phyloP scores from a whole-genome alignment of 2,888 invertebrate genomes.

The Cyaniris semiargus region DNA sequence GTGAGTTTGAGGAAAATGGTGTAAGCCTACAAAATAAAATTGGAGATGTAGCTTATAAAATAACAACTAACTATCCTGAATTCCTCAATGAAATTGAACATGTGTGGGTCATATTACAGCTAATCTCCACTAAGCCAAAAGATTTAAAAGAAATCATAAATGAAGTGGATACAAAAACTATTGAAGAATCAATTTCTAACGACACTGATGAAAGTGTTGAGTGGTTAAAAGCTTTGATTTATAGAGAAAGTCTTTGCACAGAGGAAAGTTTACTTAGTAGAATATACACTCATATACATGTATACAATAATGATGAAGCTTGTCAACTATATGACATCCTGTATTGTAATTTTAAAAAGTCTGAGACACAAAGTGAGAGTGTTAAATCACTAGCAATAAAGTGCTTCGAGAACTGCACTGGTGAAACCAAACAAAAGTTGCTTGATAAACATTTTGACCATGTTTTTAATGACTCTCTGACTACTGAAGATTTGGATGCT shows the following conservation, averaged over 20 bases:
- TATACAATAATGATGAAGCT: constrained; percentile 54
- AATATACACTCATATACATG: constrained; percentile 50
- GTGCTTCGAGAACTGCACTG: constrained; percentile 55
- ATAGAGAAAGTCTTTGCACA: constrained; percentile 56
- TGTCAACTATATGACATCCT: constrained; percentile 52
- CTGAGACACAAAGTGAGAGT: constrained; percentile 47
- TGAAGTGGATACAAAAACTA: constrained; percentile 49
- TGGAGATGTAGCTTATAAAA: constrained; percentile 62
- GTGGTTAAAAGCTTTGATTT: constrained; percentile 62
- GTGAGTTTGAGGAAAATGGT: constrained; percentile 63
- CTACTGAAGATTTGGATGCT: constrained; percentile 50
- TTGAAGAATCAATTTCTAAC: constrained; percentile 56
- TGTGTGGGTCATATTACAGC: constrained; percentile 59
- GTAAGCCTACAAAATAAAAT: constrained; percentile 64
- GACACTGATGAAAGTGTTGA: constrained; percentile 49
- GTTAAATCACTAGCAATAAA: constrained; percentile 52
- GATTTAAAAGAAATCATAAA: constrained; percentile 60
- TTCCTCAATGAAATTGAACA: constrained; percentile 54
- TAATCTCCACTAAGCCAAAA: constrained; percentile 61
- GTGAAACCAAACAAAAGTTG: constrained; percentile 52
- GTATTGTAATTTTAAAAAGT: constrained; percentile 46
- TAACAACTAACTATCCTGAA: constrained; percentile 49
- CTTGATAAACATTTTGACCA: constrained; percentile 57
- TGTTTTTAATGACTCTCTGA: constrained; percentile 51
- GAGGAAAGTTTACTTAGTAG: constrained; percentile 51